Evolutionary conservation across 2,888 invertebrate genomes (phyloP), one percentile per base, ranked within the genome.

Genomic region (Eupithecia subfuscata): DNA sequence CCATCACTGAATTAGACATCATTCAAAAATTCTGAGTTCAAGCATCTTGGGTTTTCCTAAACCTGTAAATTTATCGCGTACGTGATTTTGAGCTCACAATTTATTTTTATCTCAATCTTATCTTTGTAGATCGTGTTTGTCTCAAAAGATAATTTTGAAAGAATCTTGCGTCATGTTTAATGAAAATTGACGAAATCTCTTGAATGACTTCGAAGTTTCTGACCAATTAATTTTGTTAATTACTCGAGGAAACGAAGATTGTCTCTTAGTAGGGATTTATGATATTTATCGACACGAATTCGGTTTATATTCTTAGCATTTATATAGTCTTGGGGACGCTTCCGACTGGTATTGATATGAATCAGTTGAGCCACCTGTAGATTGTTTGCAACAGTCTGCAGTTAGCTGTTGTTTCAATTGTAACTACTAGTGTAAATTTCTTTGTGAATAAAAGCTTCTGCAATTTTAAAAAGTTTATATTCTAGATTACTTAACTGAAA

Each of bases 131-230:
- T 74, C 74, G 69, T 68, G 67, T 74, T 81, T 84, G 82, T 81
- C 84, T 77, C 70, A 68, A 69, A 79, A 80, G 77, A 78, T 71
- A 70, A 71, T 52, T 67, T 73, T 71, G 65, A 73, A 78, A 75
- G 75, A 77, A 78, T 70, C 75, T 76, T 78, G 71, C 68, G 73
- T 34, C 77, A 60, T 67, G 75, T 73, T 73, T 40, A 25, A 68
- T 43, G 25, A 68, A 45, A 60, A 68, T 65, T 65, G 64, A 30
- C 8, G 63, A 63, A 60, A 60, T 14, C 1, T 60, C 4, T 25
- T 48, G 1, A 60, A 63, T 34, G 34, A 64, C 30, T 64, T 63
- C 0, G 30, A 34, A 63, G 30, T 30, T 63, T 22, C 63, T 5
- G 63, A 30, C 25, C 12, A 30, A 63, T 63, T 63, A 25, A 63